phyloP scores from a whole-genome alignment of 2,797 vertebrate species.

The Salmo trutta region DNA sequence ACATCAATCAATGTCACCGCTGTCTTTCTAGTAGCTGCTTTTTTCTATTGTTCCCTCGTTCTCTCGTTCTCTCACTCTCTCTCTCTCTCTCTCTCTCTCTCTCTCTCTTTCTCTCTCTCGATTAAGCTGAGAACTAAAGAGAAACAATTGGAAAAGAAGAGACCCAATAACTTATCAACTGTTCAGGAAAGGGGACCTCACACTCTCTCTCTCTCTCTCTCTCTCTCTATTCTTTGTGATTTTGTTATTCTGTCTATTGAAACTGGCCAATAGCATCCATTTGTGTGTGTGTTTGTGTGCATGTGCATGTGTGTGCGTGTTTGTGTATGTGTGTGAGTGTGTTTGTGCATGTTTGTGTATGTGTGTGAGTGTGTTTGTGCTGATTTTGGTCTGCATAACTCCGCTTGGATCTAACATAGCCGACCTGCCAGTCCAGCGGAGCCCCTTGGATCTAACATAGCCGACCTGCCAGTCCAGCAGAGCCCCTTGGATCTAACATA shows the following conservation, averaged over 20 bases:
- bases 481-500: slow-evolving; percentile 39
- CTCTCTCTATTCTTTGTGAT: background rate
- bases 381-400: background rate
- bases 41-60: slow-evolving; percentile 9
- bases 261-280: background rate
- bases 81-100: too few relatives aligned
- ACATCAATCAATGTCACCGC: slow-evolving; percentile 92
- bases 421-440: too few relatives aligned
- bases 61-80: too few relatives aligned
- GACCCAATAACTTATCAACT: slow-evolving; percentile 40
- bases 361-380: too few relatives aligned
- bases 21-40: slow-evolving; percentile 61
- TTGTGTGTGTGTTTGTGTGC: background rate
- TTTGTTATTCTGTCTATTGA: background rate
- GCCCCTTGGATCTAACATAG: slow-evolving; percentile 35
- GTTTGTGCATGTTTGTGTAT: too few relatives aligned
- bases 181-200: slow-evolving; percentile 11
- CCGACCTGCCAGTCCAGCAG: too few relatives aligned
- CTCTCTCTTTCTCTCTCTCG: background rate
- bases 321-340: background rate
- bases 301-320: too few relatives aligned
- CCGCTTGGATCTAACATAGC: slow-evolving; percentile 32
- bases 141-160: slow-evolving; percentile 49
- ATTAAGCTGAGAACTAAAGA: slow-evolving; percentile 48
- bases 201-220: background rate